A percentile compares a stretch with the other conserved stretches of the same genome.
phyloP scores from a whole-genome alignment of 2,888 invertebrate species.

The Bellardia pandia region DNA sequence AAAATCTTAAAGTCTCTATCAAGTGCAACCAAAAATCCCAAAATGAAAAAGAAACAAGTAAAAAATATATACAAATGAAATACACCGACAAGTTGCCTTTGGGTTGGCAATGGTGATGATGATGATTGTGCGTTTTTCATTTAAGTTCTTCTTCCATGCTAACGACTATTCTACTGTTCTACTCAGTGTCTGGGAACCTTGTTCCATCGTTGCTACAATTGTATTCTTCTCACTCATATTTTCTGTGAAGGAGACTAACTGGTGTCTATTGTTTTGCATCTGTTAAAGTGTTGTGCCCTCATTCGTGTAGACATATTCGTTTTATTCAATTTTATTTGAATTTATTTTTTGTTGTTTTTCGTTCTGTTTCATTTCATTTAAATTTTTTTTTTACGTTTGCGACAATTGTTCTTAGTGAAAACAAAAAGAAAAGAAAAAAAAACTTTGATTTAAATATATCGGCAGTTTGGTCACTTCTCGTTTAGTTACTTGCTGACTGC shows the following conservation, averaged over 20 bases:
- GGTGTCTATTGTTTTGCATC: constrained; percentile 71
- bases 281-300: constrained; percentile 66
- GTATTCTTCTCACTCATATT: constrained; percentile 55
- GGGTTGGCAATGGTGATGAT: constrained; percentile 31
- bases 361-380: constrained; percentile 26
- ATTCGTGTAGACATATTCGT: constrained; percentile 59
- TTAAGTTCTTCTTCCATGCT: constrained; percentile 3
- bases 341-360: neutral
- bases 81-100: constrained; percentile 55
- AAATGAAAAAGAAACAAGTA: neutral
- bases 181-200: constrained; percentile 66
- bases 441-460: constrained; percentile 62
- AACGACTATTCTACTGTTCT: constrained; percentile 7
- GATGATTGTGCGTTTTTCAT: constrained; percentile 69
- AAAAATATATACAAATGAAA: constrained; percentile 32
- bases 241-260: constrained; percentile 61
- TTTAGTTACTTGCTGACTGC: neutral
- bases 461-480: constrained; percentile 35
- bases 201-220: constrained; percentile 43
- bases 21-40: constrained; percentile 55
- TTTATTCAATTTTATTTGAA: constrained; percentile 59
- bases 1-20: constrained; percentile 73
- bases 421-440: constrained; percentile 3
- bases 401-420: constrained; percentile 64
- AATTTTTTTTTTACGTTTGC: constrained; percentile 47